Base-by-base conservation (phyloP, 2,797 vertebrate genomes). In the Poecilia gillii region DNA sequence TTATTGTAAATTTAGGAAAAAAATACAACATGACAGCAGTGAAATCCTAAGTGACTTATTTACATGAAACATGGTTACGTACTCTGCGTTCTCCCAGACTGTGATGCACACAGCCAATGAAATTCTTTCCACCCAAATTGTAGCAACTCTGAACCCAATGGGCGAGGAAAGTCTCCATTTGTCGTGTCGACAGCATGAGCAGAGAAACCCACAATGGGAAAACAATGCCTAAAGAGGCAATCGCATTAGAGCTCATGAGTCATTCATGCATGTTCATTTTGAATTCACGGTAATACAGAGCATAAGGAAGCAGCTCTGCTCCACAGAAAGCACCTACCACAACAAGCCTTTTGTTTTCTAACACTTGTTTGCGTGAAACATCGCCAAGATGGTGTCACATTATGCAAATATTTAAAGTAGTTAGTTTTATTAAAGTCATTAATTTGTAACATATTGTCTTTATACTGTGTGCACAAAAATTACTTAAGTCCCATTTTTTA, bases 221-320 rank as follows among this genome's bases (percentile, higher is more conserved):
- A 83, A 80, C 72, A 80, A 78, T 23, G 41, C 83, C 74, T 85
- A 84, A 83, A 62, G 81, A 85, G 36, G 87, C 84, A 89, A 92
- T 91, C 91, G 89, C 75, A 87, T 92, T 59, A 88, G 75, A 81
- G 72, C 73, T 47, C 73, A 84, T 80, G 85, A 92, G 84, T 82
- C 89, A 47, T 79, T 86, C 84, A 86, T 72, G 88, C 85, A 82
- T 57, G 53, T 46, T 77, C 62, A 53, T 68, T 79, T 86, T 80
- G 47, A 75, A 84, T 73, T 36, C 81, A 75, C 4, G 83, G 84
- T 76, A 33, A 84, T 3, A 36, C 57, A 7, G 79, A 85, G 78
- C 82, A 86, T 82, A 83, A 76, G 87, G 84, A 83, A 76, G 55
- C 75, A 53, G 68, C 55, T 33, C 51, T 57, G 23, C 16, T n/a